Conservation (phyloP, 2,888 invertebrate species). For the Loripinus fragilis region DNA sequence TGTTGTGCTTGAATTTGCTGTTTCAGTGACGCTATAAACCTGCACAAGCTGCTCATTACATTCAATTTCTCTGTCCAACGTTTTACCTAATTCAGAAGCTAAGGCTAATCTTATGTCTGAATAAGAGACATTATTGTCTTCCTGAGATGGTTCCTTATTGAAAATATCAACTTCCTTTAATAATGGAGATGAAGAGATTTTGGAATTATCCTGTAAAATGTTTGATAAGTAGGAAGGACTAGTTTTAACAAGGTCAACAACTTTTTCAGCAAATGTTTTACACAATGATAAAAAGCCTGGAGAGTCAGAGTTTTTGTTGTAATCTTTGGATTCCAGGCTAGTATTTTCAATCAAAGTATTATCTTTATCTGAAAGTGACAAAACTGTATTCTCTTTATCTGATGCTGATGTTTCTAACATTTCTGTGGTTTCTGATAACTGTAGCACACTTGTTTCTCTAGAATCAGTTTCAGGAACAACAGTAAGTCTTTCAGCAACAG, state of each 20-base stretch:
- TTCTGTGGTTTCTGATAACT: not conserved
- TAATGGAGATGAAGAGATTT: not conserved
- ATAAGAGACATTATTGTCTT: not conserved
- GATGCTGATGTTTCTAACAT: not conserved
- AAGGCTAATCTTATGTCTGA: not conserved
- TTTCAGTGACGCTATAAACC: not conserved
- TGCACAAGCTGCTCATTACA: not conserved
- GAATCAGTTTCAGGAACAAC: not conserved
- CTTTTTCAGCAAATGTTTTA: conserved; percentile 59
- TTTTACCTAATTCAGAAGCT: not conserved
- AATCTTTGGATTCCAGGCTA: not conserved
- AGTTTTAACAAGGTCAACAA: conserved; percentile 54
- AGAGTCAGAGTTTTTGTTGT: conserved; percentile 12
- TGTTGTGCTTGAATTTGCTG: too few relatives aligned
- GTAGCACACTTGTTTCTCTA: not conserved
- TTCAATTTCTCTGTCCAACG: not conserved
- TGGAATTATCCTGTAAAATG: conserved; percentile 14
- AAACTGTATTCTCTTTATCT: not conserved
- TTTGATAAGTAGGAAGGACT: conserved; percentile 46
- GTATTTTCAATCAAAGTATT: conserved; percentile 21
- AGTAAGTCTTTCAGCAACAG: not conserved
- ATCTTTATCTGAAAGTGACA: conserved; percentile 41
- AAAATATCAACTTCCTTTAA: not conserved
- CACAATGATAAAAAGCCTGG: conserved; percentile 53
- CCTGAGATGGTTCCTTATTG: not conserved